Percentiles rank a stretch among this genome's conserved stretches.
Conservation (phyloP, 2,888 invertebrate species). For the Sisyra terminalis region DNA sequence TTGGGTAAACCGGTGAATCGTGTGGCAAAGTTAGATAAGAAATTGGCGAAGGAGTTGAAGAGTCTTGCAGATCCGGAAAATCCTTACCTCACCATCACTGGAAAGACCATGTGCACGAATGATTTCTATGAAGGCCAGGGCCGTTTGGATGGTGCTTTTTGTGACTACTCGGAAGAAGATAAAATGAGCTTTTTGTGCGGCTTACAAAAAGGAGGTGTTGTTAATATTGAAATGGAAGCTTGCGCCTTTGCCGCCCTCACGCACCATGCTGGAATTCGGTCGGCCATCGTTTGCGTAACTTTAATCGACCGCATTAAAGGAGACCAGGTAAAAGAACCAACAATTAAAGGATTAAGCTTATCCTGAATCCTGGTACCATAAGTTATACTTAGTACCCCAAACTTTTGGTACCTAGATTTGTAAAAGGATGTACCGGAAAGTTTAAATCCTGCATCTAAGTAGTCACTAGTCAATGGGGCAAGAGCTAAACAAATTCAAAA, state of each 20-base stretch:
- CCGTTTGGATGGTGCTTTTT: conserved; percentile 90
- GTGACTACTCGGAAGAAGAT: conserved; percentile 80
- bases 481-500: too few species aligned
- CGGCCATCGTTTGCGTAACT: conserved; percentile 89
- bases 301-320: conserved; percentile 82
- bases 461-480: too few species aligned
- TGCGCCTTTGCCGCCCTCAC: conserved; percentile 86
- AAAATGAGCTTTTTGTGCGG: conserved; percentile 74
- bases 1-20: conserved; percentile 68
- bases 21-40: conserved; percentile 69
- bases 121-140: conserved; percentile 99
- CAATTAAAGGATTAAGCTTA: too few species aligned
- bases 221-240: conserved; percentile 97
- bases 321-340: conserved; percentile 93
- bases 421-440: too few species aligned
- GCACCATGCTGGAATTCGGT: conserved; percentile 80
- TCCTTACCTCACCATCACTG: conserved; percentile 73
- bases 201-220: conserved; percentile 60
- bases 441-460: too few species aligned
- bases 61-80: conserved; percentile 57
- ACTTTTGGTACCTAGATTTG: too few species aligned
- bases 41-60: conserved; percentile 63
- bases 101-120: conserved; percentile 91
- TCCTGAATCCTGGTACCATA: too few species aligned
- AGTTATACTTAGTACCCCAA: too few species aligned